phyloP scores from a whole-genome alignment of 2,797 vertebrate species.

The Hybognathus amarus region DNA sequence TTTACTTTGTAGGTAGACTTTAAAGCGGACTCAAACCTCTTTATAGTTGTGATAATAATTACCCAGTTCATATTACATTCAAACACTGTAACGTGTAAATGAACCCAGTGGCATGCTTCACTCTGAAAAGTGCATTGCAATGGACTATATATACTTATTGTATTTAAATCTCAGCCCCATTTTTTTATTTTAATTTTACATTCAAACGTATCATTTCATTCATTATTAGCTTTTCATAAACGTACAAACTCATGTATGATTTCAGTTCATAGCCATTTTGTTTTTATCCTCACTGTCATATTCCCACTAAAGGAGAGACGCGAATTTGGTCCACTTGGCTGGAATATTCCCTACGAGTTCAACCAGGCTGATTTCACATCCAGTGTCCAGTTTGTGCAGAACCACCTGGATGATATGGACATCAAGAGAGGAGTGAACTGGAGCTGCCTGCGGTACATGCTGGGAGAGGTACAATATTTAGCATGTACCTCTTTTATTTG shows the following conservation, averaged over 20 bases:
- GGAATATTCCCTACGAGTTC: conserved; percentile 90
- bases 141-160: background rate
- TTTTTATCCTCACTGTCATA: background rate
- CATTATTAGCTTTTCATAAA: background rate
- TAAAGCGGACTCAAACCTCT: background rate
- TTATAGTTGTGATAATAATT: background rate
- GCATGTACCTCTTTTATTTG: background rate
- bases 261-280: background rate
- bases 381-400: conserved; percentile 86
- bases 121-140: background rate
- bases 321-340: conserved; percentile 85
- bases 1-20: background rate
- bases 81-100: no score
- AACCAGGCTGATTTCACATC: conserved; percentile 86
- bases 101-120: background rate
- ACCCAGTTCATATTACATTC: background rate
- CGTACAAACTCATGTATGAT: background rate
- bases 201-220: background rate
- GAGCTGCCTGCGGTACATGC: conserved; percentile 85
- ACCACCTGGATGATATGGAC: conserved; percentile 81
- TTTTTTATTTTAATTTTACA: background rate
- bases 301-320: conserved; percentile 78
- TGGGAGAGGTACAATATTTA: conserved; percentile 73
- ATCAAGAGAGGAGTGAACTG: conserved; percentile 80
- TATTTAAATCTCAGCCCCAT: background rate